Base-by-base conservation (phyloP, 2,797 vertebrate species). In the Spinibarbus caldwelli region DNA sequence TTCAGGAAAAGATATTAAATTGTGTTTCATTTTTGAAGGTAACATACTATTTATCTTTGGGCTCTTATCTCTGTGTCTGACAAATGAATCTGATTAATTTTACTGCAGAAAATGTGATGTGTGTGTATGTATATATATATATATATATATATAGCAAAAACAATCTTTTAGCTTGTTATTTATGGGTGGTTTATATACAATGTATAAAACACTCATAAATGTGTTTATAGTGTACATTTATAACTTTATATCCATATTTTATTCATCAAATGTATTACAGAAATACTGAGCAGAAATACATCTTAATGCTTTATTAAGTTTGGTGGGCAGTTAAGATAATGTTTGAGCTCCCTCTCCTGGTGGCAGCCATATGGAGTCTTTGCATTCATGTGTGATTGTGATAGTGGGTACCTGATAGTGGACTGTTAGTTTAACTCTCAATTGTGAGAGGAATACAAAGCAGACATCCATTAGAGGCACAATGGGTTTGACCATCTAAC, bases 391-490 rank as follows among this genome's bases (percentile, higher is more conserved):
- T 83, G 67, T 66, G 75, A 84, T 75, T 86, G 67, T 49, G 38
- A 45, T 76, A 64, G 76, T 36, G 34, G 73, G 57, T 72, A 43
- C 57, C 52, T 86, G 72, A 49, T 82, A 38, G 29, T 78, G 85
- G 29, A 79, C 38, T 66, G 43, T 70, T 52, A 73, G 54, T 62
- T 85, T 64, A 73, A 72, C 26, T 75, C 12, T 75, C 14, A n/a
- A 23, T 26, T 80, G 57, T 31, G 21, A 82, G 77, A 80, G 52
- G 26, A 34, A 84, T 52, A 47, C 36, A 73, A 67, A 82, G 10
- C 26, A 71, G 76, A 54, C 70, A 66, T 17, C 36, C 1, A 17
- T 54, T 78, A 68, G 38, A 31, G 38, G 64, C 57, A 76, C 41
- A 87, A 52, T 47, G 17, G 34, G 19, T 64, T 31, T n/a, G 71